Conservation (phyloP, 2,888 invertebrate species). For the Tipula lateralis region DNA sequence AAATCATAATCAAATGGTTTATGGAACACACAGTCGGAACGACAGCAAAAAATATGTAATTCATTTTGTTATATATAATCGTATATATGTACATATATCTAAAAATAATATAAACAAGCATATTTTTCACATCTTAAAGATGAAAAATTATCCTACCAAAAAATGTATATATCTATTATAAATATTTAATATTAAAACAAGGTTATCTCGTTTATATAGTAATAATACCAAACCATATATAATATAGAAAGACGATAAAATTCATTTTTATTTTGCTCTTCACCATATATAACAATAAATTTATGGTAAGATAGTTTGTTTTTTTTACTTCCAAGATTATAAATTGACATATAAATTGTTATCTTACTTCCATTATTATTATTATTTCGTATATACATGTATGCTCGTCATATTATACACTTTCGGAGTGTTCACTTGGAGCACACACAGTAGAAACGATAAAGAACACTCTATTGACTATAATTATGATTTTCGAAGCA, state of each 20-base stretch:
- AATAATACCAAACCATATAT: background rate
- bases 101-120: slow-evolving; percentile 6
- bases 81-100: background rate
- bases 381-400: background rate
- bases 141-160: slow-evolving; percentile 24
- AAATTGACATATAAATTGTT: slow-evolving; percentile 24
- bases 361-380: slow-evolving; percentile 11
- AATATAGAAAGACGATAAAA: slow-evolving; percentile 19
- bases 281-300: background rate
- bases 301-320: slow-evolving; percentile 8
- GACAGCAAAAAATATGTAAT: background rate
- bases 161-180: background rate
- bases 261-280: slow-evolving; percentile 19
- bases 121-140: slow-evolving; percentile 19
- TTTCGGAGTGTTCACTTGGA: background rate
- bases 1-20: background rate
- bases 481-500: slow-evolving; percentile 24
- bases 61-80: background rate
- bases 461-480: slow-evolving; percentile 11
- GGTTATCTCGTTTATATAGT: slow-evolving; percentile 6
- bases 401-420: too few relatives aligned
- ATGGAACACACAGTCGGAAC: background rate
- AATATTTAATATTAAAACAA: background rate
- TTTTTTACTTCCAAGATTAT: slow-evolving; percentile 13
- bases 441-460: background rate